Evolutionary conservation across 2,113 vertebrate species (phyloP).

Genomic region (Irena cyanogastra): DNA sequence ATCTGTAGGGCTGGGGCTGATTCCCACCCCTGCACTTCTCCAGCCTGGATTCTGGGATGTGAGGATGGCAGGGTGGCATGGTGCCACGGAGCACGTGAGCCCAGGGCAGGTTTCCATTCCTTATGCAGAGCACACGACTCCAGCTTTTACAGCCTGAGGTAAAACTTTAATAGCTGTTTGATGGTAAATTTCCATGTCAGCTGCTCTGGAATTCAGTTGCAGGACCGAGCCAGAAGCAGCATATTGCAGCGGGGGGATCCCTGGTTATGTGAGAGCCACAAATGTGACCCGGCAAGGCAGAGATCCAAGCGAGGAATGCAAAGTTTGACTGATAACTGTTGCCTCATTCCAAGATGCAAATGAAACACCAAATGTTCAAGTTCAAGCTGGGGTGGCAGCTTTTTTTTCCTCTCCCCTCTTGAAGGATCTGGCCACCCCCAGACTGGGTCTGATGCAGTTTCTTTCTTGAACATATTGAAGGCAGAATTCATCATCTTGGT

Average conservation of each 20-base stretch:
- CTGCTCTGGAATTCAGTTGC: constrained; percentile 59
- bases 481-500: constrained; percentile 60
- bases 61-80: background rate
- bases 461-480: constrained; percentile 63
- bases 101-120: background rate
- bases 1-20: background rate
- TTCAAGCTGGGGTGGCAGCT: constrained; percentile 56
- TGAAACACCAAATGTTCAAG: constrained; percentile 67
- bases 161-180: constrained; percentile 45
- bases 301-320: constrained; percentile 34
- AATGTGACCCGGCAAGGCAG: constrained; percentile 57
- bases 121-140: background rate
- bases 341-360: constrained; percentile 57
- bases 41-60: background rate
- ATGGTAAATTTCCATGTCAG: constrained; percentile 64
- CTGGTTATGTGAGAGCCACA: constrained; percentile 66
- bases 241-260: constrained; percentile 62
- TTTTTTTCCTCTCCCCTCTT: background rate
- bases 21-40: background rate
- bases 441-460: constrained; percentile 46
- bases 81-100: background rate
- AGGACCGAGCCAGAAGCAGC: constrained; percentile 49
- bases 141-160: constrained; percentile 36
- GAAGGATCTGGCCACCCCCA: constrained; percentile 58
- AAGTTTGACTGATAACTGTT: constrained; percentile 58